These are phyloP conservation scores for Choloepus didactylus DNA, from an alignment of 2,797 vertebrate genomes.

Conservation along the genomic window DNA sequence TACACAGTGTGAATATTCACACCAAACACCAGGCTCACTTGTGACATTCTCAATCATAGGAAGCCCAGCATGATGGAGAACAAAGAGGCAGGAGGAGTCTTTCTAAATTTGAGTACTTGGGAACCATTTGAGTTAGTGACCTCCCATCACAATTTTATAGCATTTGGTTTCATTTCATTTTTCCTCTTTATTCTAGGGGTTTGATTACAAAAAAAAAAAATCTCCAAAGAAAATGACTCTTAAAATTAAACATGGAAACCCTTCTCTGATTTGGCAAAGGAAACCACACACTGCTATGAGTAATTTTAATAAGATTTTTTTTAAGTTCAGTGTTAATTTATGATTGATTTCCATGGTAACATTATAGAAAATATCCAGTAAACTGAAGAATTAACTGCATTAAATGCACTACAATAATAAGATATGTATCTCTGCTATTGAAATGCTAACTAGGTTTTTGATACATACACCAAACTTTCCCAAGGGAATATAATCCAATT, in stretches of 20 bases:
- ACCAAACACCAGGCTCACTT: constrained; percentile 50
- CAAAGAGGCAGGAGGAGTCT: background rate
- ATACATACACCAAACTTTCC: constrained; percentile 76
- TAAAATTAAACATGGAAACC: constrained; percentile 72
- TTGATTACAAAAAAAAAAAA: constrained; percentile 58
- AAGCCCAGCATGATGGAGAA: constrained; percentile 21
- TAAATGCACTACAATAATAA: constrained; percentile 76
- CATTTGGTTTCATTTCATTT: background rate
- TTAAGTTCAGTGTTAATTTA: constrained; percentile 81
- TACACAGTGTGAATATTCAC: constrained; percentile 67
- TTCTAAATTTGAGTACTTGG: constrained; percentile 45
- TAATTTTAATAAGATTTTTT: constrained; percentile 77
- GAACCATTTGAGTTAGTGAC: constrained; percentile 17
- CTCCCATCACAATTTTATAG: constrained; percentile 2
- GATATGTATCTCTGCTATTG: constrained; percentile 73
- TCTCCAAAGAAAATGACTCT: constrained; percentile 71
- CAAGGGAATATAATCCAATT: constrained; percentile 81
- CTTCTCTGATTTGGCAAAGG: constrained; percentile 74
- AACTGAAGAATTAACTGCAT: constrained; percentile 73
- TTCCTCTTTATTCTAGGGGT: background rate
- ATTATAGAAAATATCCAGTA: constrained; percentile 77
- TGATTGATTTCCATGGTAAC: constrained; percentile 78
- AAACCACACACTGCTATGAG: constrained; percentile 65
- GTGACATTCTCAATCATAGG: constrained; percentile 40
- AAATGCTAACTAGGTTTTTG: constrained; percentile 82